Evolutionary conservation across 2,113 vertebrate species (phyloP).

Genomic region (Scatophagus argus): DNA sequence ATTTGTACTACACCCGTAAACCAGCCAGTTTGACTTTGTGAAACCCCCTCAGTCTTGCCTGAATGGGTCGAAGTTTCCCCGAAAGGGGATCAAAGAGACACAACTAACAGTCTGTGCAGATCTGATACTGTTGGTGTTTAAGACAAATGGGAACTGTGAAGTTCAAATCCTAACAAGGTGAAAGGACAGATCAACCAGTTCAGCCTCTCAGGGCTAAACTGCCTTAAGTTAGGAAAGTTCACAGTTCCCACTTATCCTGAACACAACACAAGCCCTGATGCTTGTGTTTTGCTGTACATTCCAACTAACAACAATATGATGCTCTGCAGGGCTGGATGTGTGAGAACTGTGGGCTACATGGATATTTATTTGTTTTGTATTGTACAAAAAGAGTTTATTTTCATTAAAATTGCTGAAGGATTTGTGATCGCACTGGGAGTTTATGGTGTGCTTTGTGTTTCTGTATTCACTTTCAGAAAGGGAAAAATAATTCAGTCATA

Average conservation of each 20-base stretch:
- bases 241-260: conserved; percentile 20
- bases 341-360: conserved; percentile 6
- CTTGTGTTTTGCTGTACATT: conserved; percentile 37
- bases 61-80: conserved; percentile 2
- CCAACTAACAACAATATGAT: conserved; percentile 30
- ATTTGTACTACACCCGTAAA: background rate
- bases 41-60: conserved; percentile 18
- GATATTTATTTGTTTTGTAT: conserved; percentile 72
- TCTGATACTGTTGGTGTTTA: conserved; percentile 2
- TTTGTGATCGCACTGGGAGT: conserved; percentile 29
- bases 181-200: background rate
- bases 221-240: background rate
- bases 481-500: too few species aligned
- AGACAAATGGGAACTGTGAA: conserved; percentile 3
- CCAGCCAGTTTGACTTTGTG: conserved; percentile 25
- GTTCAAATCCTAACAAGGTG: background rate
- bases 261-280: conserved; percentile 6
- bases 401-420: conserved; percentile 67
- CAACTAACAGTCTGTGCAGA: background rate
- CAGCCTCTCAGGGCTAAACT: background rate
- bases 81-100: background rate
- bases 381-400: conserved; percentile 73
- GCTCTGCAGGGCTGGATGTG: background rate
- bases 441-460: background rate
- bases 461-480: too few species aligned